Evolutionary conservation across 1,140 invertebrate genomes (phyloP), one percentile per base, ranked within the genome.

Genomic region (Harlomillsia oculata): DNA sequence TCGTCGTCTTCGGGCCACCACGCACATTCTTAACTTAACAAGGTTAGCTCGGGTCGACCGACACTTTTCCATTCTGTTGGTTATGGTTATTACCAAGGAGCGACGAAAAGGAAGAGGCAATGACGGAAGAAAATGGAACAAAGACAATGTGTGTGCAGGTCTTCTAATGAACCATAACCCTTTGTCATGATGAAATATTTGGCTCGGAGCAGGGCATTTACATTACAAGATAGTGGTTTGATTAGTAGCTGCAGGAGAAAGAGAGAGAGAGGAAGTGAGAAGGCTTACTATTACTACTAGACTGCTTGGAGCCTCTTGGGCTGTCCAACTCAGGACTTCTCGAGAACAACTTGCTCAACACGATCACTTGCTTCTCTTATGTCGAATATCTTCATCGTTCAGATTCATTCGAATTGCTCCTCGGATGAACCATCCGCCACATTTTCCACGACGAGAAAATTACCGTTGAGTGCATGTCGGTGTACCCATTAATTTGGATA

Each of bases 171-270:
- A 56, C 54, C 54, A 56, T 56, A 56, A 50, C 46, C 54, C 54
- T 56, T 56, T 56, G 54, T 56, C 54, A 56, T 56, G 44, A 49
- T 56, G 46, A 56, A 56, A 56, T 56, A 55, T 55, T 43, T 41
- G 18, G 40, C 40, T 53, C n/a, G 16, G 20, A 30, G 37, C 51
- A 44, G 25, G 51, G 37, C 37, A 53, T 53, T 53, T 53, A 53
- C 51, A 53, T 53, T 53, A 43, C 26, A 53, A 16, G 37, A 53
- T 41, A 37, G 34, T 37, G 5, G 13, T 49, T 18, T 20, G 8
- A 5, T 18, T 30, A 30, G n/a, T 20, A 16, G 18, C 16, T 49
- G 30, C 29, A 34, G 14, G n/a, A n/a, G n/a, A n/a, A n/a, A n/a
- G n/a, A n/a, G n/a, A n/a, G n/a, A n/a, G n/a, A n/a, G n/a, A n/a